Base-by-base conservation (phyloP, 1,140 invertebrate genomes). In the Andricus grossulariae region DNA sequence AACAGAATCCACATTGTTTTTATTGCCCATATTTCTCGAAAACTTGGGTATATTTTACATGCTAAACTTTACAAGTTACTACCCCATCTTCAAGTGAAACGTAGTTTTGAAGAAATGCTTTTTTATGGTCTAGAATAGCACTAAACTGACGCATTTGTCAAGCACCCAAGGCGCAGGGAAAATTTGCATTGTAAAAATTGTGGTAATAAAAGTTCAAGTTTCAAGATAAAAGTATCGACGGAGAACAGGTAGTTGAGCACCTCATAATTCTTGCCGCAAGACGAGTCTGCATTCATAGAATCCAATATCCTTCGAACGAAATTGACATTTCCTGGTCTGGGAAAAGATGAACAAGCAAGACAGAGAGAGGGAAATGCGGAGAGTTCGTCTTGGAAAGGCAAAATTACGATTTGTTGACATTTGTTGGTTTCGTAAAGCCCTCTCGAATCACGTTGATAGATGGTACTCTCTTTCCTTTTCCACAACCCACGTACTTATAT, bases 321-420 rank as follows among this genome's bases (percentile, higher is more conserved):
- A 66, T 66, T 66, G 60, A 66, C 60, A 66, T 66, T 66, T 39
- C 25, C 39, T 32, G 60, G 39, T 66, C 25, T 66, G 25, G 60
- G 45, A 66, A 32, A 19, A 60, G n/a, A 66, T 39, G 21, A 32
- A 73, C 6, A 60, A 71, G 19, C 72, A 45, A 73, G n/a, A 60
- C 15, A 73, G 71, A 51, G 45, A 57, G 15, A 70, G 18, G 60
- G 8, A 73, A 45, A 45, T 45, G 39, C 39, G 39, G 39, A 45
- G 39, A 7, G 39, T 45, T 45, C 39, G 39, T 45, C 39, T 45
- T 45, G 8, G 39, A 45, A 45, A 45, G 39, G 39, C 50, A 73
- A 66, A 73, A 66, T 72, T 73, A 50, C 32, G 60, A 60, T 45
- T 54, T 19, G 72, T 73, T 50, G 72, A 50, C 50, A 73, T 66